phyloP scores from a whole-genome alignment of 2,113 vertebrate genomes.

The Ctenomys sociabilis region DNA sequence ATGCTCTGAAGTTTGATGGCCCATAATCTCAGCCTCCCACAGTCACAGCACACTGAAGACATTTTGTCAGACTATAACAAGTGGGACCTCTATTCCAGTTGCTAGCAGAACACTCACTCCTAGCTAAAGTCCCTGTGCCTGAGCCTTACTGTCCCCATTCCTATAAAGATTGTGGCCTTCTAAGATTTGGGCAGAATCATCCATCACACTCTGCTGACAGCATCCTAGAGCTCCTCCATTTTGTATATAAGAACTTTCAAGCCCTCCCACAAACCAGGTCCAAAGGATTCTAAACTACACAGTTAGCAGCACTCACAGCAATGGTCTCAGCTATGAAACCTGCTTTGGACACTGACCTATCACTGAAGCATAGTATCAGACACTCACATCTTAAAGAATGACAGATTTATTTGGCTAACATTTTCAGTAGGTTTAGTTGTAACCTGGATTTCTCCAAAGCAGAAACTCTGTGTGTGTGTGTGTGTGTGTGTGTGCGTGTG shows the following conservation, averaged over 20 bases:
- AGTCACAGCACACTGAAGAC: background rate
- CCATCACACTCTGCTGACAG: background rate
- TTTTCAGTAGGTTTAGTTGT: background rate
- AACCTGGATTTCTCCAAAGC: background rate
- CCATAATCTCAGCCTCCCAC: background rate
- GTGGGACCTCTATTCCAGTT: background rate
- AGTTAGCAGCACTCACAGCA: background rate
- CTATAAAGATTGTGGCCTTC: background rate
- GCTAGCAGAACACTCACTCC: background rate
- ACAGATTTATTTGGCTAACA: background rate
- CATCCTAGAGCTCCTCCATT: background rate
- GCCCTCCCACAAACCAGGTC: background rate
- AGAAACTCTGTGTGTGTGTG: background rate
- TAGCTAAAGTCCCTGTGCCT: background rate
- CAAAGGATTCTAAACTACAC: background rate
- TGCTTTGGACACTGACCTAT: background rate
- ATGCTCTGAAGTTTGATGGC: background rate
- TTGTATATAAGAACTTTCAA: background rate
- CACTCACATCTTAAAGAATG: background rate
- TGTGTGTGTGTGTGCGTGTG: no score
- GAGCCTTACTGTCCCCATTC: background rate
- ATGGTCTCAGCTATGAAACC: background rate
- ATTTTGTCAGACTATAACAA: background rate
- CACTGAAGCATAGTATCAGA: background rate
- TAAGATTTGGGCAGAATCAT: background rate